phyloP scores from a whole-genome alignment of 2,797 vertebrate species.

The Heterohyrax brucei region DNA sequence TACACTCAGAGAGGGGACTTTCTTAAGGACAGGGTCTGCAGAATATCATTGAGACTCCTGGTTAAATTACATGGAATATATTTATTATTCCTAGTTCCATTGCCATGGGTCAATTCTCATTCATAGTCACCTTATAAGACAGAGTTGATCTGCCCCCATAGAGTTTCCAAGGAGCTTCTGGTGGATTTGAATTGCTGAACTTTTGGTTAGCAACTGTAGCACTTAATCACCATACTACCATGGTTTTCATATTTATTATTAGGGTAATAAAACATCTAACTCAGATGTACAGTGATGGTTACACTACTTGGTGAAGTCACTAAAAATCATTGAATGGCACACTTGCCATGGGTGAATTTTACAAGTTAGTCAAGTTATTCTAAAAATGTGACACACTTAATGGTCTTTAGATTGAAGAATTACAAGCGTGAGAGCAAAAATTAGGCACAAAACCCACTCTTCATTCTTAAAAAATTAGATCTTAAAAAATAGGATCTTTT shows the following conservation, averaged over 20 bases:
- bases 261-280: neutral
- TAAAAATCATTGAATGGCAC: neutral
- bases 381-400: neutral
- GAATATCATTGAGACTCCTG: neutral
- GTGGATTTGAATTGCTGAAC: too few species aligned
- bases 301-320: neutral
- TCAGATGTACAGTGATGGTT: neutral
- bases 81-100: neutral
- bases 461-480: neutral
- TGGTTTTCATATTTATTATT: neutral
- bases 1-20: neutral
- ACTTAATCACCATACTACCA: too few species aligned
- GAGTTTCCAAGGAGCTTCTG: too few species aligned
- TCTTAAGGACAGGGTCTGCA: neutral
- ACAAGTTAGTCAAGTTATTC: neutral
- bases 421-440: neutral
- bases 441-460: neutral
- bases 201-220: too few species aligned
- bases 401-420: slow-evolving; percentile 50
- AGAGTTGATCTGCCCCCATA: too few species aligned
- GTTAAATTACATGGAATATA: neutral
- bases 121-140: too few species aligned
- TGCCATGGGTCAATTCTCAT: too few species aligned
- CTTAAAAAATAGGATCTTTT: neutral
- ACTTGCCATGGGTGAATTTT: neutral